Evolutionary conservation across 1,140 invertebrate genomes (phyloP), one percentile per base, ranked within the genome.

Genomic region (Microplitis demolitor): DNA sequence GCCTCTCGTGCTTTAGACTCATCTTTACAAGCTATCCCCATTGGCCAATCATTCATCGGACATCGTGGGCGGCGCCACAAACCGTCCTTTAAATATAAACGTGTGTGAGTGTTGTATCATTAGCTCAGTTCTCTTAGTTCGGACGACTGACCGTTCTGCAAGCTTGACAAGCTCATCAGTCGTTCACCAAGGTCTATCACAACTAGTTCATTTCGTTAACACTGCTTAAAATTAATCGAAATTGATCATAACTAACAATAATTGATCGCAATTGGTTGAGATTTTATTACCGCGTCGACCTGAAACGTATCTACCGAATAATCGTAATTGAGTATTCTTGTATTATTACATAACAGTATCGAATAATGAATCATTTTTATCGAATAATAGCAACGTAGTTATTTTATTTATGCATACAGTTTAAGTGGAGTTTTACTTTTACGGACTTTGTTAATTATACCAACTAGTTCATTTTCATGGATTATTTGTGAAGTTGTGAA

Each of bases 221-320:
- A 80, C 77, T 74, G 82, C 77, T 86, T 86, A 81, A 82, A 83
- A 86, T 82, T 85, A 86, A 85, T 86, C 83, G 84, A 85, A 86
- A 86, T 85, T 86, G 85, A 86, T 86, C 85, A 85, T 85, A 86
- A 86, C 80, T 82, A 78, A 67, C 79, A 85, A 84, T 83, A 85
- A 86, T 86, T 86, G 83, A 86, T 86, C 80, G 80, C 83, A 86
- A 86, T 86, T 86, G 85, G 82, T 82, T 80, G 79, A 82, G 84
- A 85, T 84, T 85, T 80, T 80, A 84, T 85, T 84, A 85, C 79
- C 78, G 79, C 39, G 39, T 45, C 11, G 39, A 75, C 53, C 66
- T 63, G 45, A 45, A 62, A 69, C 50, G 73, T 58, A 53, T 69
- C 64, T 67, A 39, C n/a, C 45, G 35, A 37, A 34, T 33, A 16